Evolutionary conservation across 37 sponge, comb jelly and placozoan genomes (phyloP).

Genomic region (Sycon ciliatum): DNA sequence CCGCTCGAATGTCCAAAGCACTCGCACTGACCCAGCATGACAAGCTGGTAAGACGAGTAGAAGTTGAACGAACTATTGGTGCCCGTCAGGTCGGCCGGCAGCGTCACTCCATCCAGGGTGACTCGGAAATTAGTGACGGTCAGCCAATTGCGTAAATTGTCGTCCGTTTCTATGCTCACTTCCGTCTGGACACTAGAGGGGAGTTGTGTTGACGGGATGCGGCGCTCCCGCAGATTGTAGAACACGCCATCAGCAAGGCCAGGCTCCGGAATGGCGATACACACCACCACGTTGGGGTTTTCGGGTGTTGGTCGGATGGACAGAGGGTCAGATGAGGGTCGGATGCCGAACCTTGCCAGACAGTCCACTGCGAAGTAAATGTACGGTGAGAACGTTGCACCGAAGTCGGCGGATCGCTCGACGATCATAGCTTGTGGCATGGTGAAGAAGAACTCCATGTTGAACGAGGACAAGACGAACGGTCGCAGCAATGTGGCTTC

Average conservation of each 20-base stretch:
- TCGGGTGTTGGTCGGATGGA: background rate
- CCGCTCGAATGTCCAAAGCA: conserved; percentile 52
- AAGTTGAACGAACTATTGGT: too few relatives aligned
- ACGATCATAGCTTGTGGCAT: too few relatives aligned
- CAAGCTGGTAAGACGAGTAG: conserved; percentile 46
- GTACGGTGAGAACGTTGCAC: conserved; percentile 26
- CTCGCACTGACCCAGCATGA: conserved; percentile 37
- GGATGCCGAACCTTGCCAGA: background rate
- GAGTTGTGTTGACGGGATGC: too few relatives aligned
- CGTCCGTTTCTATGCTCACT: background rate
- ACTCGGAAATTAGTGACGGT: conserved; percentile 35
- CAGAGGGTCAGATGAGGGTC: too few relatives aligned
- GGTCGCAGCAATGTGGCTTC: too few relatives aligned
- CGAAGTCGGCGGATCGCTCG: conserved; percentile 32
- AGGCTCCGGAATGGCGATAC: too few relatives aligned
- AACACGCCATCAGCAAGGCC: too few relatives aligned
- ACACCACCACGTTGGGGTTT: conserved; percentile 2
- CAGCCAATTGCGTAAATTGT: conserved; percentile 29
- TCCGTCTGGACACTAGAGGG: too few relatives aligned
- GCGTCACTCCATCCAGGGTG: conserved; percentile 22
- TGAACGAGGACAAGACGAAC: too few relatives aligned
- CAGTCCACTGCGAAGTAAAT: conserved; percentile 29
- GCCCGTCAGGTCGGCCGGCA: too few relatives aligned
- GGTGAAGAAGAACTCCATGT: too few relatives aligned
- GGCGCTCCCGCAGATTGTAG: too few relatives aligned